A percentile compares a stretch with the other conserved stretches of the same genome.
Evolutionary conservation across 2,888 invertebrate species (phyloP).

Genomic region (Dynastes tityus): DNA sequence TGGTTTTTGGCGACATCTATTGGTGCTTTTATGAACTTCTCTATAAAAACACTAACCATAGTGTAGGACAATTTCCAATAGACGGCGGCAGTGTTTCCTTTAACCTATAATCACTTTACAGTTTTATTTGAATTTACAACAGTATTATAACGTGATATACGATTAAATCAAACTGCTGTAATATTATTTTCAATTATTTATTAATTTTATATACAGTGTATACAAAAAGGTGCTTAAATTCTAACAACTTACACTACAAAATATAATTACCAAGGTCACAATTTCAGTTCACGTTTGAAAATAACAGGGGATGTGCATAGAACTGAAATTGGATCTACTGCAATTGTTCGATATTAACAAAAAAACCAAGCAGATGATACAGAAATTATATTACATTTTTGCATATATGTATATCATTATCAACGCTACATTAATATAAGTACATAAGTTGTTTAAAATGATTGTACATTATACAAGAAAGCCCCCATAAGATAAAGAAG

Average conservation of each 20-base stretch:
- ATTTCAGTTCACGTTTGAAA: neutral
- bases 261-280: neutral
- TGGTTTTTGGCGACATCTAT: too few relatives aligned
- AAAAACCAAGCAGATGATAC: conserved; percentile 17
- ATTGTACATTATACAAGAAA: neutral
- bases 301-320: neutral
- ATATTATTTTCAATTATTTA: conserved; percentile 24
- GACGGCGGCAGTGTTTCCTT: too few relatives aligned
- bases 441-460: neutral
- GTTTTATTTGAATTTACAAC: too few relatives aligned
- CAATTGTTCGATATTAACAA: neutral
- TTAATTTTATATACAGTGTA: conserved; percentile 44
- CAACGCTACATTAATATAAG: conserved; percentile 4
- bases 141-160: too few relatives aligned
- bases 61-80: too few relatives aligned
- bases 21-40: too few relatives aligned
- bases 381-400: conserved; percentile 4
- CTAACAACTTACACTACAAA: neutral
- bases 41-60: too few relatives aligned
- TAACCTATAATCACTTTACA: too few relatives aligned
- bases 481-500: neutral
- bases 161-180: too few relatives aligned
- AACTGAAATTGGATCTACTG: too few relatives aligned
- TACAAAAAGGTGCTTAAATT: conserved; percentile 25
- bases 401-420: conserved; percentile 2